Conservation (phyloP, 2,113 vertebrate species). For the Chunga burmeisteri region DNA sequence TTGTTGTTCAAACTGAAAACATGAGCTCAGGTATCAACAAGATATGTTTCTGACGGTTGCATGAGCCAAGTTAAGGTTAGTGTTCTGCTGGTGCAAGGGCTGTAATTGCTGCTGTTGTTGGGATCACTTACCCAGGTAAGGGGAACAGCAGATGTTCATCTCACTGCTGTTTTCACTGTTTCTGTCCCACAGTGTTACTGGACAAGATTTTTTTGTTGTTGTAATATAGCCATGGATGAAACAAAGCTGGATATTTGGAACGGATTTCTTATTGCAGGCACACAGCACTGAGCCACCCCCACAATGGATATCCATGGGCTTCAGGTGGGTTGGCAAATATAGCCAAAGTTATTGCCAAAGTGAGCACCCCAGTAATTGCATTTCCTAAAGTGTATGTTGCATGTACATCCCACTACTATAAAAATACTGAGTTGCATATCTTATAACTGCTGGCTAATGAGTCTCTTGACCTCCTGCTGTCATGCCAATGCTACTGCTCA, state of each 20-base stretch:
- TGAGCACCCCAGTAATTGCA: fast-evolving
- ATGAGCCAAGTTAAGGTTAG: background rate
- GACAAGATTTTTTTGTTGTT: no score
- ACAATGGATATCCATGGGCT: fast-evolving
- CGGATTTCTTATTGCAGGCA: background rate
- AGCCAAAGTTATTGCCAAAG: background rate
- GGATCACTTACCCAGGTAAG: background rate
- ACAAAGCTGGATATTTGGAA: no score
- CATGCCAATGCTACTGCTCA: slow-evolving; percentile 6
- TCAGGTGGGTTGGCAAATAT: background rate
- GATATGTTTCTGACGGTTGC: fast-evolving
- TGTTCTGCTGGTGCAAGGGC: background rate
- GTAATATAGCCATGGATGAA: background rate
- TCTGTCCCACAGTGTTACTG: background rate
- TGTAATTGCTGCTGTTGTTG: background rate
- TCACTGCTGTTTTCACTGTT: background rate
- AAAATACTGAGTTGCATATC: background rate
- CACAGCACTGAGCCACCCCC: background rate
- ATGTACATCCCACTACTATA: background rate
- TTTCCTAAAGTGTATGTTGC: background rate
- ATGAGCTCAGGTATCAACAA: background rate
- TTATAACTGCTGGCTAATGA: slow-evolving; percentile 9
- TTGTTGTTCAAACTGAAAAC: background rate
- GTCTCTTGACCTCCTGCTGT: slow-evolving; percentile 54
- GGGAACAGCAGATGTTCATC: no score